phyloP scores from a whole-genome alignment of 2,888 invertebrate genomes.

The Catocala fraxini region DNA sequence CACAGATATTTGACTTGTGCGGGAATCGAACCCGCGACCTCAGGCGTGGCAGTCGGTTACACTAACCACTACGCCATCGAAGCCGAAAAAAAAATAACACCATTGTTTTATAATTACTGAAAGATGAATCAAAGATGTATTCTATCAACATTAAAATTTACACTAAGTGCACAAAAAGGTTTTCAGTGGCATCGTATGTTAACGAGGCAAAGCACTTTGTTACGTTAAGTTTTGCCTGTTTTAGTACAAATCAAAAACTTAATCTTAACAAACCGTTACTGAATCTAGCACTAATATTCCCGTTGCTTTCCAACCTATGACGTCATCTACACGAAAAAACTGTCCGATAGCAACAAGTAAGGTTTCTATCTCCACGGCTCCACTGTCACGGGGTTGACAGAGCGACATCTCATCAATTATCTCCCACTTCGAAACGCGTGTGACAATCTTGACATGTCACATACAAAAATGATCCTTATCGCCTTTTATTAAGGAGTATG shows the following conservation, averaged over 20 bases:
- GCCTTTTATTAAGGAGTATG: slow-evolving; percentile 33
- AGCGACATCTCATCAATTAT: slow-evolving; percentile 73
- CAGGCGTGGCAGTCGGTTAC: no score
- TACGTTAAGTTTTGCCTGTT: no score
- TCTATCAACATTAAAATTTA: no score
- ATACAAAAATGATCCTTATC: slow-evolving; percentile 45
- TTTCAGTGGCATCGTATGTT: no score
- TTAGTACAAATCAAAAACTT: not conserved
- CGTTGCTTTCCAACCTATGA: slow-evolving; percentile 4
- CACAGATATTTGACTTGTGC: no score
- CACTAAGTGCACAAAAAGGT: no score
- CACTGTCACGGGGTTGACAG: slow-evolving; percentile 56
- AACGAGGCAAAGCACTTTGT: no score
- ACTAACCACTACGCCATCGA: no score
- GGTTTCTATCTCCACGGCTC: slow-evolving; percentile 55
- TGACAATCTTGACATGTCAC: slow-evolving; percentile 52
- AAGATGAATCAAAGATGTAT: no score
- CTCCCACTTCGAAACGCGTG: slow-evolving; percentile 67
- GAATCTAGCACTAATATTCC: not conserved
- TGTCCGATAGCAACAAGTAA: slow-evolving; percentile 25
- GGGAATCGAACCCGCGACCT: no score
- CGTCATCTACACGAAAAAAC: slow-evolving; percentile 9
- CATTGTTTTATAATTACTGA: no score
- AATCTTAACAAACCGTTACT: not conserved
- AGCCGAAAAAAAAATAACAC: no score